Conservation (phyloP, 2,888 invertebrate species). For the Lathronympha strigana region DNA sequence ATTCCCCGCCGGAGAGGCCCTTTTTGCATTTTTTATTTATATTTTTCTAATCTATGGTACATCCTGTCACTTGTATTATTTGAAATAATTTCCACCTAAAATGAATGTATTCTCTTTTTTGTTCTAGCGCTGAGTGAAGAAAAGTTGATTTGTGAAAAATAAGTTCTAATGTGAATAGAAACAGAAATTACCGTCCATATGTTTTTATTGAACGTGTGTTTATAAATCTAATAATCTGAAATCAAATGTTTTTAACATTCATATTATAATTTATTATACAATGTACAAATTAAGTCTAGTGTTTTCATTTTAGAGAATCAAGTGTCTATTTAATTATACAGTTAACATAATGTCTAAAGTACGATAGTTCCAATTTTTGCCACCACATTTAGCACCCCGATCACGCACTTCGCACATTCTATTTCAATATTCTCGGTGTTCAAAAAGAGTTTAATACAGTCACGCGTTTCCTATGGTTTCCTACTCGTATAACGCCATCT, state of each 20-base stretch:
- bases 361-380: no score
- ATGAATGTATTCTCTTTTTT: neutral
- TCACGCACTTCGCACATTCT: no score
- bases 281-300: neutral
- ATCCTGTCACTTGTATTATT: neutral
- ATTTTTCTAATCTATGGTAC: neutral
- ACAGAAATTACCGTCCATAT: neutral
- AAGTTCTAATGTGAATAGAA: neutral
- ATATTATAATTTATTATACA: no score
- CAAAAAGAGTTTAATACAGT: no score
- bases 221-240: neutral
- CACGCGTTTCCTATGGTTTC: no score
- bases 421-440: no score
- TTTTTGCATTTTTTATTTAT: constrained; percentile 17
- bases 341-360: no score
- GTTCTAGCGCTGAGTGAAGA: constrained; percentile 14
- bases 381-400: no score
- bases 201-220: neutral
- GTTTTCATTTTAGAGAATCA: no score
- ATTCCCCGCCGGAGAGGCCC: constrained; percentile 81
- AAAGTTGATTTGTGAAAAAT: neutral
- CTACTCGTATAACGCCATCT: no score
- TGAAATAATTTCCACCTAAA: neutral
- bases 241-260: no score
- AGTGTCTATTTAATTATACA: no score